These are phyloP conservation scores for Drosophila pachea DNA, from an alignment of 1,140 invertebrate species.

Conservation along the genomic window DNA sequence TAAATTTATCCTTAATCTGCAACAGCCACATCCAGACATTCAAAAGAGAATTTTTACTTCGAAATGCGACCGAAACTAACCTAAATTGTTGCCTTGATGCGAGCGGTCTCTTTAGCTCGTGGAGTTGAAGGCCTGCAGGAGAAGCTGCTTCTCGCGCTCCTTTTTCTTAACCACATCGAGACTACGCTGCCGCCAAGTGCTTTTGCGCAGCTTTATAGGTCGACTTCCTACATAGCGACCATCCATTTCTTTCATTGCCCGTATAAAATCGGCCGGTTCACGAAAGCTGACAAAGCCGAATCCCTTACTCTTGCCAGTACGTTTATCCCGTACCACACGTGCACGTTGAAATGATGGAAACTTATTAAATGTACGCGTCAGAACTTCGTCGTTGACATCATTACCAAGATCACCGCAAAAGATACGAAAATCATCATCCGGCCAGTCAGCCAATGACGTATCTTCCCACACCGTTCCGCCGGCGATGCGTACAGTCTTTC, in stretches of 20 bases:
- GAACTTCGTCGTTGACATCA: slow-evolving; percentile 98
- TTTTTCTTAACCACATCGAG: slow-evolving; percentile 96
- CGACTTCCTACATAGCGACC: slow-evolving; percentile 97
- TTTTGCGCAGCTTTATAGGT: slow-evolving; percentile 98
- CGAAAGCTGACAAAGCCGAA: slow-evolving; percentile 99
- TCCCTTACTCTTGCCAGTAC: slow-evolving; percentile 98
- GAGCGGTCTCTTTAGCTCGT: slow-evolving; percentile 44
- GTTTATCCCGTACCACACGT: slow-evolving; percentile 96
- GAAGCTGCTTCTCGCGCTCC: slow-evolving; percentile 91
- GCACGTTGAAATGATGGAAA: slow-evolving; percentile 97
- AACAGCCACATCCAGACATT: slow-evolving; percentile 50
- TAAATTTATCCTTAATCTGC: slow-evolving; percentile 30
- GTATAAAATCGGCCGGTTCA: slow-evolving; percentile 98
- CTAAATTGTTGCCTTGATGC: slow-evolving; percentile 40
- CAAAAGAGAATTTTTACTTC: slow-evolving; percentile 59
- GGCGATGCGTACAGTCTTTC: slow-evolving; percentile 88
- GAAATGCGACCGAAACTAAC: slow-evolving; percentile 65
- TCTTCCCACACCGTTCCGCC: slow-evolving; percentile 98
- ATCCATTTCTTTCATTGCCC: slow-evolving; percentile 99
- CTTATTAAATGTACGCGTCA: slow-evolving; percentile 95
- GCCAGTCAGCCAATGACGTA: slow-evolving; percentile 93
- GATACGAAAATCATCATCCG: slow-evolving; percentile 97
- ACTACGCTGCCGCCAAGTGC: slow-evolving; percentile 96
- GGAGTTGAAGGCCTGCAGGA: slow-evolving; percentile 84
- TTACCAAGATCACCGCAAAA: slow-evolving; percentile 99